A percentile compares a stretch with the other conserved stretches of the same genome.
Conservation (phyloP, 2,888 invertebrate species). For the Petrolisthes manimaculis region DNA sequence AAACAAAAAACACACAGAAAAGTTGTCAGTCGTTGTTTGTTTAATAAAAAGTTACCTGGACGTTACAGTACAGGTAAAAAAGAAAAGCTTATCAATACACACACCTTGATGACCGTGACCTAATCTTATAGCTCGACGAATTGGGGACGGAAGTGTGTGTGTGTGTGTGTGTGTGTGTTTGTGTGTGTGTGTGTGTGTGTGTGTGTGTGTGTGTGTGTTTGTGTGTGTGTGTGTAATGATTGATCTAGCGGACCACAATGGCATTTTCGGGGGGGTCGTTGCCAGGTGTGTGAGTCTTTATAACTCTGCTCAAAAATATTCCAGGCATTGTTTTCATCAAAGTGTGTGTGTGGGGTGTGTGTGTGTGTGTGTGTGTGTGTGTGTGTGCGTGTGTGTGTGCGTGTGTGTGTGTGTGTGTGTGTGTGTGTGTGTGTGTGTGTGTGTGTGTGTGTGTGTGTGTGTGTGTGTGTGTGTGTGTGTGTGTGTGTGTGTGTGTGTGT, state of each 20-base stretch:
- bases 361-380: neutral
- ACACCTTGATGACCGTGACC: too few relatives aligned
- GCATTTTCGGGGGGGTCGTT: neutral
- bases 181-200: neutral
- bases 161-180: neutral
- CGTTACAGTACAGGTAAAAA: too few relatives aligned
- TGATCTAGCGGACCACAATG: neutral
- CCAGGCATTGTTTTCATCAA: neutral
- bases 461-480: neutral
- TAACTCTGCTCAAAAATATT: neutral
- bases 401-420: neutral
- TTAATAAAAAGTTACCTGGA: too few relatives aligned
- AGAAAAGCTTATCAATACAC: too few relatives aligned
- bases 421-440: neutral
- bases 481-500: neutral
- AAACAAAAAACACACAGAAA: too few relatives aligned
- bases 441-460: neutral
- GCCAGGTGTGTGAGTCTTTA: neutral
- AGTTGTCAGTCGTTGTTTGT: too few relatives aligned
- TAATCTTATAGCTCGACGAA: too few relatives aligned
- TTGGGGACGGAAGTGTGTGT: neutral
- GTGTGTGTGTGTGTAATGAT: neutral
- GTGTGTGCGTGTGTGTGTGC: neutral
- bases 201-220: neutral
- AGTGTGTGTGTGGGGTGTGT: neutral